Base-by-base conservation (phyloP, 2,888 invertebrate species). In the Lamproptera curius region DNA sequence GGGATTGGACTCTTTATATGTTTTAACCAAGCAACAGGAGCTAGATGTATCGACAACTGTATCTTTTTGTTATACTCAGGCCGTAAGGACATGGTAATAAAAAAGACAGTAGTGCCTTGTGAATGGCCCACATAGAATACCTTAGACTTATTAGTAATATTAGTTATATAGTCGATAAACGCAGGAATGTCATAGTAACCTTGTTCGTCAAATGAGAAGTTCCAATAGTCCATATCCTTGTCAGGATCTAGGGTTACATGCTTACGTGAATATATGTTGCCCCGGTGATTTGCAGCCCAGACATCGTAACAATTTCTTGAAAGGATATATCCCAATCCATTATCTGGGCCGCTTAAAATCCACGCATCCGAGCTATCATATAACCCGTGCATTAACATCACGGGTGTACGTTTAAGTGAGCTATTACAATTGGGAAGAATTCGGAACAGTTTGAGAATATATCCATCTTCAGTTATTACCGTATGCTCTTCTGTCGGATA, bases 41-140 rank as follows among this genome's bases (percentile, higher is more conserved):
- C 90, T 31, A 91, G 65, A 13, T 85, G 83, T 42, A 89, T 76
- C 45, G 86, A 78, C 0, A 86, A 70, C 15, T 73, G 73, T 10
- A 92, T 73, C 67, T 90, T 91, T 0, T 71, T 59, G 59, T 91
- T 90, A 60, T 90, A 90, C 42, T 89, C 86, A 0, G 90, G 89
- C 35, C 64, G 66, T 37, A 73, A 67, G 0, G 89, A 80, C 1
- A 78, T 71, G 76, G 90, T 79, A 0, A 89, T 86, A 54, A 80
- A 90, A 57, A 89, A 90, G n/a, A 70, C 59, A 0, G 90, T 89
- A 0, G 89, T 89, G 6, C 93, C 94, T 63, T 88, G 84, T 0
- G 93, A 94, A 67, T 94, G 93, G 0, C 93, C 94, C 6, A 92
- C 70, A 61, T 92, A 92, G 56, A 89, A 89, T 0, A 94, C 52